Base-by-base conservation (phyloP, 2,888 invertebrate species). In the Papilio demoleus region DNA sequence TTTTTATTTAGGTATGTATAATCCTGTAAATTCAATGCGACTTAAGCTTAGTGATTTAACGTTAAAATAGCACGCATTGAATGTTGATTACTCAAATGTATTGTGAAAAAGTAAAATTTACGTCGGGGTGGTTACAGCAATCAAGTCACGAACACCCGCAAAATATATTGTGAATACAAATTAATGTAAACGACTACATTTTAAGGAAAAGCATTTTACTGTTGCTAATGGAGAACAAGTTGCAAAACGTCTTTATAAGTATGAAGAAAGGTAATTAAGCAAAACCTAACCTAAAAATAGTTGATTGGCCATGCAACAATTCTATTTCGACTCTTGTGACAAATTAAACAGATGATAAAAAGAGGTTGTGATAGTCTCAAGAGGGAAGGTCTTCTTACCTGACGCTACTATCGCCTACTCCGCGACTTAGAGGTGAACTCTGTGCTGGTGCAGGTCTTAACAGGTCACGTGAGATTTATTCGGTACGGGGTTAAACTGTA, bases 101-200 rank as follows among this genome's bases (percentile, higher is more conserved):
- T 61, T 27, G 61, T 61, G 38, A 53, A 67, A 61, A 67, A 61
- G 61, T 19, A 50, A 67, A 67, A 38, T 67, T 67, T 67, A 60
- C 53, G 61, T 50, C 27, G 24, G 53, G 31, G 61, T 47, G 67
- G 27, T 38, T 53, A 61, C 61, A 60, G 61, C 50, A 67, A 67
- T 67, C 67, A 67, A 67, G 61, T 67, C 67, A 67, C 61, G 67
- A 67, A 67, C 67, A 50, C 40, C 53, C 31, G 53, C 60, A 67
- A 67, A n/a, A 61, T 61, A 19, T 61, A 61, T 67, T 61, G 61
- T 50, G 67, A 67, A 67, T 67, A 67, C 60, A 67, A 67, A 67
- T 61, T 53, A 53, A 24, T 27, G 53, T 27, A 27, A 53, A 53
- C 50, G 22, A n/a, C 53, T n/a, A n/a, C 8, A 14, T 50, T 50